These are phyloP conservation scores for Cryptocheilus praepositus DNA, from an alignment of 2,888 invertebrate species.

Conservation along the genomic window DNA sequence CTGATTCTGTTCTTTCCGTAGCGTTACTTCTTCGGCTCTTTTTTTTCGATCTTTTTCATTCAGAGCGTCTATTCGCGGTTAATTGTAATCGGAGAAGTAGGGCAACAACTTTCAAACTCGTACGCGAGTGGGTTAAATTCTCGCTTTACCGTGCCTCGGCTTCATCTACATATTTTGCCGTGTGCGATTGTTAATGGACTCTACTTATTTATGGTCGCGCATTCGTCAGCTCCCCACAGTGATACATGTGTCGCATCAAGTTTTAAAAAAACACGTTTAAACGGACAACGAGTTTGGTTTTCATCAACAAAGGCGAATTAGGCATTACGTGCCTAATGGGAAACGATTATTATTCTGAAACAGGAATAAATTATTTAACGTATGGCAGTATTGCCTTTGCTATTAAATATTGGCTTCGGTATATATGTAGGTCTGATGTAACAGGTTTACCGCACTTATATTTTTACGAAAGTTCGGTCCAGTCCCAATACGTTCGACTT, in stretches of 20 bases:
- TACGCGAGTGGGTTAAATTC: not conserved
- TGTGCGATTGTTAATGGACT: not conserved
- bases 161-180: not conserved
- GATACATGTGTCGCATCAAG: not conserved
- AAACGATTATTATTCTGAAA: conserved; percentile 51
- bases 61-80: too few relatives aligned
- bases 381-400: conserved; percentile 57
- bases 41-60: too few relatives aligned
- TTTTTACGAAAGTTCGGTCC: not conserved
- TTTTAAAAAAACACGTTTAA: conserved; percentile 12
- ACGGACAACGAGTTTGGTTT: conserved; percentile 27
- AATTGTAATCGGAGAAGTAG: too few relatives aligned
- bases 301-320: conserved; percentile 32
- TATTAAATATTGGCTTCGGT: conserved; percentile 51
- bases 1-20: too few relatives aligned
- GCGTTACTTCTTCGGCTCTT: too few relatives aligned
- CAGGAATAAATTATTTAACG: conserved; percentile 53
- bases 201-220: not conserved
- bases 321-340: conserved; percentile 31
- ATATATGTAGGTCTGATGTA: conserved; percentile 51
- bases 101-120: not conserved
- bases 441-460: conserved; percentile 26
- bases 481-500: too few relatives aligned
- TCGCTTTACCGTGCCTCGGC: not conserved
- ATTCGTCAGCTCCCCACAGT: too few relatives aligned